phyloP scores from a whole-genome alignment of 2,797 vertebrate species.

The Hydrocynus forskahlii region DNA sequence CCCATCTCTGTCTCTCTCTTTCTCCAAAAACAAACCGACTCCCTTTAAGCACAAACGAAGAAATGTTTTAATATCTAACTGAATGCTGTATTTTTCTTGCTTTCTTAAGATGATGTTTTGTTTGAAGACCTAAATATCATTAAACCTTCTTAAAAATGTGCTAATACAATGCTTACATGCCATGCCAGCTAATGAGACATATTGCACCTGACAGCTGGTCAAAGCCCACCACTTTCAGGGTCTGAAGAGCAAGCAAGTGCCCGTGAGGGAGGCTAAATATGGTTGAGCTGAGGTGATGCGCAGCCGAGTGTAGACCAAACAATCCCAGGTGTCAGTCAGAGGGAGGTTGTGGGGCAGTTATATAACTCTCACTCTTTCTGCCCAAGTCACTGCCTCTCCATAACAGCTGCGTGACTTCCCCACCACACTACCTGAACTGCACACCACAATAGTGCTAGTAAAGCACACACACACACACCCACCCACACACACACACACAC shows the following conservation, averaged over 20 bases:
- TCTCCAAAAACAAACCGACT: constrained; percentile 20
- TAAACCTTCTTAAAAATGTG: not conserved
- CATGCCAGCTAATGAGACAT: constrained; percentile 9
- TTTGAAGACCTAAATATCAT: not conserved
- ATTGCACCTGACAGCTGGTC: constrained; percentile 20
- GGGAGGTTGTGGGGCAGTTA: constrained; percentile 48
- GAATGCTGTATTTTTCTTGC: not conserved
- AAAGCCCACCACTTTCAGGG: constrained; percentile 22
- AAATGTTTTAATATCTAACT: too few species aligned
- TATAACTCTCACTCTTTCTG: constrained; percentile 52
- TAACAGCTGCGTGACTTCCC: constrained; percentile 56
- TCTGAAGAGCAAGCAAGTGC: constrained; percentile 22
- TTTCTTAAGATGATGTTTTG: not conserved
- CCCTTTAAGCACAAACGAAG: not conserved
- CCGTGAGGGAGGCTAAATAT: constrained; percentile 30
- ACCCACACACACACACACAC: constrained; percentile 21
- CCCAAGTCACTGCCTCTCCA: constrained; percentile 36
- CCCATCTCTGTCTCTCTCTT: constrained; percentile 25
- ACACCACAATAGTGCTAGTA: constrained; percentile 48
- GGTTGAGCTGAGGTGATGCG: constrained; percentile 31
- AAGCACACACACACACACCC: constrained; percentile 29
- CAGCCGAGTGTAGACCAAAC: constrained; percentile 51
- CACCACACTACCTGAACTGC: constrained; percentile 56
- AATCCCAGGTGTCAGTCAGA: constrained; percentile 53
- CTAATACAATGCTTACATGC: constrained; percentile 1